Evolutionary conservation across 2,113 vertebrate genomes (phyloP).

Genomic region (Petromus typicus): DNA sequence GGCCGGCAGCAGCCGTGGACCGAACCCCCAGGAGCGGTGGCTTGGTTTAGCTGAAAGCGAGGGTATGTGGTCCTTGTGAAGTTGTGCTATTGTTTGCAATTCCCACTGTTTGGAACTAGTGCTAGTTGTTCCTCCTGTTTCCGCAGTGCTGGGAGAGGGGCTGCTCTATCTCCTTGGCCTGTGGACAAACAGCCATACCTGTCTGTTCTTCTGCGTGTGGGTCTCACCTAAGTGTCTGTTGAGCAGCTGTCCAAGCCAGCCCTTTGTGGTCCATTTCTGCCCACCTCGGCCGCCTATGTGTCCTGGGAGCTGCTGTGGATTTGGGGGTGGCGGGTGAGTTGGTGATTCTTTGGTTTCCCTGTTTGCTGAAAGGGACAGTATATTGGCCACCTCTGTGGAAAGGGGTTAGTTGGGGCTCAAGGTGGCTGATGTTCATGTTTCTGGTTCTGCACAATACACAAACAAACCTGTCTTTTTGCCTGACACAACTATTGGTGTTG

Average conservation of each 20-base stretch:
- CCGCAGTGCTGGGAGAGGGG: conserved; percentile 44
- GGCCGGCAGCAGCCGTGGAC: conserved; percentile 33
- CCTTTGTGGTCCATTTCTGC: rapidly evolving
- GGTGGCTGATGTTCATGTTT: conserved; percentile 67
- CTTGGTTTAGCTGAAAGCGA: conserved; percentile 32
- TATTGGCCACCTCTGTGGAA: conserved; percentile 37
- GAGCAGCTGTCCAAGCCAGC: conserved; percentile 9
- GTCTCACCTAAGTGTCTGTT: conserved; percentile 70
- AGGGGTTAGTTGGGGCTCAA: not conserved
- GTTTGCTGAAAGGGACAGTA: not conserved
- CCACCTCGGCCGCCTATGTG: not conserved
- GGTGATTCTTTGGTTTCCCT: not conserved
- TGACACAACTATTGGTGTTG: conserved; percentile 58
- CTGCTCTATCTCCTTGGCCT: conserved; percentile 74
- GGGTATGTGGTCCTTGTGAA: conserved; percentile 60
- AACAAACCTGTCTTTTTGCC: conserved; percentile 66
- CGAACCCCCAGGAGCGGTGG: not conserved
- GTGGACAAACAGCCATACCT: conserved; percentile 78
- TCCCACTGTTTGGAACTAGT: conserved; percentile 45
- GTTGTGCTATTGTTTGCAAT: conserved; percentile 54
- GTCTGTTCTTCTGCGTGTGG: conserved; percentile 68
- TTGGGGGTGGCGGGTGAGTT: rapidly evolving
- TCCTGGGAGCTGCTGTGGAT: not conserved
- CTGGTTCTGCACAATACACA: conserved; percentile 80
- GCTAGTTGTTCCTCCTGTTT: conserved; percentile 60